Evolutionary conservation across 2,888 invertebrate genomes (phyloP).

Genomic region (Protodeltote pygarga): DNA sequence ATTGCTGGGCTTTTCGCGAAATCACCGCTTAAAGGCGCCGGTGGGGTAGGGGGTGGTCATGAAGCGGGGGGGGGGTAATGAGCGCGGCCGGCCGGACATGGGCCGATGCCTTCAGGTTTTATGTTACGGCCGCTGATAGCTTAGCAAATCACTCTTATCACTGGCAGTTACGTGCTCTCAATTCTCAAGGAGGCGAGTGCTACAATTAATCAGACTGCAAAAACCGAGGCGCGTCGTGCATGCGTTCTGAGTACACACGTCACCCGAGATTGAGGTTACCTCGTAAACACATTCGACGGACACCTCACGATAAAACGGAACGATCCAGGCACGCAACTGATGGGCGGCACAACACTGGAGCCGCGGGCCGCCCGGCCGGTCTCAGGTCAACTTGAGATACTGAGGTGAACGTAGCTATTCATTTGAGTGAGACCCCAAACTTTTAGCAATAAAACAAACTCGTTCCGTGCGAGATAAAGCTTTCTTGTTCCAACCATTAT

Average conservation of each 20-base stretch:
- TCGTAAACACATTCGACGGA: not conserved
- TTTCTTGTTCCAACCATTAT: not conserved
- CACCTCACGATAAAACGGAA: not conserved
- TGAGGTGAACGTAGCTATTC: not conserved
- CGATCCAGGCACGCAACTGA: not conserved
- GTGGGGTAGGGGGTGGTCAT: not conserved
- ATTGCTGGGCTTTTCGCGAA: slow-evolving; percentile 28
- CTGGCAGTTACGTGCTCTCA: slow-evolving; percentile 21
- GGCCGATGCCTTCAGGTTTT: slow-evolving; percentile 27
- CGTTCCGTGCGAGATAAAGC: slow-evolving; percentile 1
- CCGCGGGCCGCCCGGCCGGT: not conserved
- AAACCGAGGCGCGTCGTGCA: not conserved
- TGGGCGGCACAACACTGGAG: not conserved
- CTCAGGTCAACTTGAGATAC: not conserved
- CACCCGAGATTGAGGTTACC: not conserved
- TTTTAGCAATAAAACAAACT: slow-evolving; percentile 8
- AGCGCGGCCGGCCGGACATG: slow-evolving; percentile 22
- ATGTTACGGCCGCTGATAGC: slow-evolving; percentile 33
- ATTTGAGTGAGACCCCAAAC: not conserved
- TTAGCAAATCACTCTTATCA: slow-evolving; percentile 39
- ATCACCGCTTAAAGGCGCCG: slow-evolving; percentile 10
- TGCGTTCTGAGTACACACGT: not conserved
- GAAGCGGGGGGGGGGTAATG: not conserved
- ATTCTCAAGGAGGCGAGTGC: slow-evolving; percentile 17
- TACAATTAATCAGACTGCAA: slow-evolving; percentile 18